phyloP scores from a whole-genome alignment of 2,113 vertebrate species.

The Lagopus muta region DNA sequence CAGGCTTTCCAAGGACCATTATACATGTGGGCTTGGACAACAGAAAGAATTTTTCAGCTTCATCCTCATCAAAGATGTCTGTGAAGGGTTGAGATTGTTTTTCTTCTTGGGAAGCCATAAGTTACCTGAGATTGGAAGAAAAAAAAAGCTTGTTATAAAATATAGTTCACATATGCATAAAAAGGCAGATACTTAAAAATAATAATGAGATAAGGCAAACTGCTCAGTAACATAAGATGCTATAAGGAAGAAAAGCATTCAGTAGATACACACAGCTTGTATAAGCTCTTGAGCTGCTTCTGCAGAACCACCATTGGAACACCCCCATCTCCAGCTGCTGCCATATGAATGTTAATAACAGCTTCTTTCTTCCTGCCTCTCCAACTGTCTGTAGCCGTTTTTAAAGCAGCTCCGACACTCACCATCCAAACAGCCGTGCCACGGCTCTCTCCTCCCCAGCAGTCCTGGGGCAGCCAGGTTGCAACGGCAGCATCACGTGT shows the following conservation, averaged over 20 bases:
- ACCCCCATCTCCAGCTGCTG: background rate
- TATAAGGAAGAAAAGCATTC: background rate
- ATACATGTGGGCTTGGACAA: slow-evolving; percentile 89
- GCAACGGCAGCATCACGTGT: background rate
- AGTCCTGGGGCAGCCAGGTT: no score
- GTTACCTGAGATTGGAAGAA: background rate
- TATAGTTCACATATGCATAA: background rate
- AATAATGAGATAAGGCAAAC: background rate
- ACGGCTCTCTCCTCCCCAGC: background rate
- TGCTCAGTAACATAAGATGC: background rate
- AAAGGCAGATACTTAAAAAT: background rate
- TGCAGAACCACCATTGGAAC: background rate
- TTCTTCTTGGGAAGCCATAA: slow-evolving; percentile 36
- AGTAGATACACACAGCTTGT: background rate
- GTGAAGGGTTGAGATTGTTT: slow-evolving; percentile 61
- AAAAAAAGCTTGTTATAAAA: background rate
- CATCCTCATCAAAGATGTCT: slow-evolving; percentile 88
- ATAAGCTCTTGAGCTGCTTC: background rate
- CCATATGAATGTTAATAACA: background rate
- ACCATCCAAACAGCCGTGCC: background rate
- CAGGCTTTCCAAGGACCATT: slow-evolving; percentile 90
- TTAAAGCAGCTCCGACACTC: background rate
- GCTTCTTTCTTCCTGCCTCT: background rate
- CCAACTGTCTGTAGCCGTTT: background rate
- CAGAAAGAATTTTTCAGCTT: slow-evolving; percentile 83